Conservation (phyloP, 37 sponge, comb jelly and placozoan species). For the Crambe crambe region DNA sequence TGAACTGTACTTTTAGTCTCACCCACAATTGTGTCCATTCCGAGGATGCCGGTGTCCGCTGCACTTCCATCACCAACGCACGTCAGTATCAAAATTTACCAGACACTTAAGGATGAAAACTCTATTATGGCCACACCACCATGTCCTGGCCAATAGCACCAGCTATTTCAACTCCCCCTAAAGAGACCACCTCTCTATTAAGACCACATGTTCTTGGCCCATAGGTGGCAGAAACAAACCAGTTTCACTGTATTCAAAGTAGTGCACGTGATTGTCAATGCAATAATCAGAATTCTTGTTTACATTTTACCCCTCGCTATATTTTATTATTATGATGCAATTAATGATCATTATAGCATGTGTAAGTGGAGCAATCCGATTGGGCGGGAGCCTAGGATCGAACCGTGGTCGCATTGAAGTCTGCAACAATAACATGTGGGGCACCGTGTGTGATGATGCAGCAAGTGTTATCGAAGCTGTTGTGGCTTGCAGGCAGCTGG, state of each 20-base stretch:
- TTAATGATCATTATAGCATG: not conserved
- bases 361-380: not conserved
- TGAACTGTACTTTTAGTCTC: not conserved
- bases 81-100: not conserved
- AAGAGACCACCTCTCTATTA: no score
- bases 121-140: no score
- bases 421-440: not conserved
- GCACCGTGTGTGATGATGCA: not conserved
- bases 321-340: no score
- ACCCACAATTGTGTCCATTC: conserved; percentile 9
- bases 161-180: no score
- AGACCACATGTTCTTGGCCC: no score
- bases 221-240: no score
- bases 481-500: not conserved
- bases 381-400: not conserved
- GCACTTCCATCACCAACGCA: not conserved
- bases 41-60: conserved; percentile 8
- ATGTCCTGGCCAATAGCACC: no score
- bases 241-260: no score
- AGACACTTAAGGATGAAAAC: not conserved
- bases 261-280: no score
- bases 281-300: no score
- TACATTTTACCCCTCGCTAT: no score
- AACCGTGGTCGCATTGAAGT: not conserved
- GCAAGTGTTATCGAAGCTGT: not conserved